Evolutionary conservation across 1,140 invertebrate genomes (phyloP).

Genomic region (Oncopodura yosiiana): DNA sequence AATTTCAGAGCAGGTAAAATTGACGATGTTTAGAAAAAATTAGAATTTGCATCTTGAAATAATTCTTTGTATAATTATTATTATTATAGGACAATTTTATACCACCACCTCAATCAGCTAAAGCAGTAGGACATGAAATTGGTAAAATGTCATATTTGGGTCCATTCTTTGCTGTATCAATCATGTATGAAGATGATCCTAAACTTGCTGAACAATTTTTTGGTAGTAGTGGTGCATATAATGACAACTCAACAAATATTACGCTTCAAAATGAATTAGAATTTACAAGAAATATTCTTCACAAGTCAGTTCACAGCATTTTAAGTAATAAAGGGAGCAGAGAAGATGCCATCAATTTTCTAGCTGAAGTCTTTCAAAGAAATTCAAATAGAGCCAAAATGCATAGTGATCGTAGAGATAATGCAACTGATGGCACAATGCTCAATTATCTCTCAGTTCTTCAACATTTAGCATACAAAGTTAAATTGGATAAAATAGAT

Average conservation of each 20-base stretch:
- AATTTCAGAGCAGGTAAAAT: conserved; percentile 48
- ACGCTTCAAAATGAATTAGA: conserved; percentile 62
- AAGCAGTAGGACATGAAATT: conserved; percentile 67
- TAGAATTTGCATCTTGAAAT: too few relatives aligned
- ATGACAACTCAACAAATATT: conserved; percentile 50
- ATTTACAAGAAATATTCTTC: conserved; percentile 57
- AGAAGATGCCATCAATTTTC: conserved; percentile 63
- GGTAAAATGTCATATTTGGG: conserved; percentile 72
- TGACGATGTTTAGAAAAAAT: conserved; percentile 1
- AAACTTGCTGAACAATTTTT: conserved; percentile 61
- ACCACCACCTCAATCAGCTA: conserved; percentile 58
- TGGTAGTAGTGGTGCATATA: conserved; percentile 42
- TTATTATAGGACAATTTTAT: conserved; percentile 58
- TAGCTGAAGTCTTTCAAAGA: conserved; percentile 59
- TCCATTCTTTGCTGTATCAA: conserved; percentile 76
- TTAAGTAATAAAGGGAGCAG: conserved; percentile 67
- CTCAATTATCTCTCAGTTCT: conserved; percentile 82
- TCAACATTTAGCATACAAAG: conserved; percentile 72
- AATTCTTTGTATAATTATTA: conserved; percentile 23
- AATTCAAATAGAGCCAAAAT: conserved; percentile 85
- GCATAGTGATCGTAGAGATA: conserved; percentile 69
- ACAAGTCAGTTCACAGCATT: conserved; percentile 72
- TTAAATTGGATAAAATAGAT: conserved; percentile 74
- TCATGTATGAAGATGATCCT: conserved; percentile 86
- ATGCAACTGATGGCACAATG: conserved; percentile 89